phyloP scores from a whole-genome alignment of 2,888 invertebrate species.

The Gnatocerus cornutus region DNA sequence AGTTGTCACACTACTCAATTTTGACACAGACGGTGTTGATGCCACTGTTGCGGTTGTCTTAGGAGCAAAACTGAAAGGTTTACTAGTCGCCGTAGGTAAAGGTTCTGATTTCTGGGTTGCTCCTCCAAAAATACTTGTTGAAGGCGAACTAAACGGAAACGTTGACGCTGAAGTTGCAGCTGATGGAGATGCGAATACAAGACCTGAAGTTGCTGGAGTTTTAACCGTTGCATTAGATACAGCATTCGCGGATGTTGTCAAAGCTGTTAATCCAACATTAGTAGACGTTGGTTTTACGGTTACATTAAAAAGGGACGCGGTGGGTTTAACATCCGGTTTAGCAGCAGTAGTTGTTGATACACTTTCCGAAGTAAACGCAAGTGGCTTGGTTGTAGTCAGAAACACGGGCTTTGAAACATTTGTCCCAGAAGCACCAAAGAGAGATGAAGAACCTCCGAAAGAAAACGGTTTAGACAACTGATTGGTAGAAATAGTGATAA shows the following conservation, averaged over 20 bases:
- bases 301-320: neutral
- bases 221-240: conserved; percentile 1
- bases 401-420: neutral
- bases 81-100: neutral
- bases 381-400: conserved; percentile 15
- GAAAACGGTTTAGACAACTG: conserved; percentile 14
- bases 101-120: conserved; percentile 10
- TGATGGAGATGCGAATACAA: conserved; percentile 65
- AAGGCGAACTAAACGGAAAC: conserved; percentile 10
- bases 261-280: neutral
- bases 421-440: too few relatives aligned
- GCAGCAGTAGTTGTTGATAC: neutral
- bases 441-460: conserved; percentile 3
- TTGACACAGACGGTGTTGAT: neutral
- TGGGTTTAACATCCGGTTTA: conserved; percentile 4
- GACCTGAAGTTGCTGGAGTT: conserved; percentile 32
- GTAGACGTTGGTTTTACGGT: neutral
- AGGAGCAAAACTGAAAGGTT: conserved; percentile 14
- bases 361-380: neutral
- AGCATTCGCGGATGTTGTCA: neutral
- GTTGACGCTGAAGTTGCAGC: conserved; percentile 49
- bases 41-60: neutral
- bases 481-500: conserved; percentile 4
- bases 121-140: conserved; percentile 26
- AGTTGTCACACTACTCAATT: neutral